Conservation (phyloP, 2,888 invertebrate species). For the Notodonta dromedarius region DNA sequence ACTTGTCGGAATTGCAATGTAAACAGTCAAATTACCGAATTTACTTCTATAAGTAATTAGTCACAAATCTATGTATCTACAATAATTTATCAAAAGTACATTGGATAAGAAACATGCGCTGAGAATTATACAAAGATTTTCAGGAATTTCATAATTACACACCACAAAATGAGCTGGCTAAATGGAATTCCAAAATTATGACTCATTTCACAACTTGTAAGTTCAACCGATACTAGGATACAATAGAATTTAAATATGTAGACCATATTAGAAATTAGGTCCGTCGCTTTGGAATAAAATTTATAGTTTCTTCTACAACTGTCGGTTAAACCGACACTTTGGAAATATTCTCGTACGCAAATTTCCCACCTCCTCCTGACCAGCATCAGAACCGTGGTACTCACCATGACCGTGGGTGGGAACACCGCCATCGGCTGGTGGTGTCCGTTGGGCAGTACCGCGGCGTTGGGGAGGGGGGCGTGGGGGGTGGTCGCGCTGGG, state of each 20-base stretch:
- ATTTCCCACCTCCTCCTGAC: not conserved
- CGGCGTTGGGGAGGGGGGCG: conserved; percentile 72
- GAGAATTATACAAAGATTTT: too few relatives aligned
- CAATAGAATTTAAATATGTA: not conserved
- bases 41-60: not conserved
- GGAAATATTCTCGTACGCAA: not conserved
- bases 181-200: not conserved
- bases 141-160: not conserved
- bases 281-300: not conserved
- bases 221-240: not conserved
- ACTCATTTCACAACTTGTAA: not conserved
- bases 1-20: not conserved
- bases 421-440: conserved; percentile 75
- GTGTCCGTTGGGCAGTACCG: conserved; percentile 80
- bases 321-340: not conserved
- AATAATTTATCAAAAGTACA: not conserved
- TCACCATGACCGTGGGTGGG: conserved; percentile 82
- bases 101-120: not conserved
- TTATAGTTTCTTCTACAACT: too few relatives aligned
- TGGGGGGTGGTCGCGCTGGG: conserved; percentile 78
- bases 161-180: too few relatives aligned
- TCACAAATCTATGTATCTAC: not conserved
- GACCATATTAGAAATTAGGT: too few relatives aligned
- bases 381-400: conserved; percentile 21
- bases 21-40: not conserved